phyloP scores from a whole-genome alignment of 2,888 invertebrate species.

The Melitaea athalia region DNA sequence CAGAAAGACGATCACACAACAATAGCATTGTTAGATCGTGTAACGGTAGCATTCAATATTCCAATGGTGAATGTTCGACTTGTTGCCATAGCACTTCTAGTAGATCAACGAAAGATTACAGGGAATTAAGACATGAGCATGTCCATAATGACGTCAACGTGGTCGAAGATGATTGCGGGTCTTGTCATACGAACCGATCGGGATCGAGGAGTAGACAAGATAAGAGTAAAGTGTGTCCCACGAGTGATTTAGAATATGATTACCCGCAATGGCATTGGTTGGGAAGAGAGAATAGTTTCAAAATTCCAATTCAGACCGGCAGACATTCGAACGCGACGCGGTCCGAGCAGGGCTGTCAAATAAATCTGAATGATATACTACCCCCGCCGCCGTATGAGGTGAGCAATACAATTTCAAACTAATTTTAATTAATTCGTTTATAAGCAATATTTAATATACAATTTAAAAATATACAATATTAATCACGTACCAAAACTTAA shows the following conservation, averaged over 20 bases:
- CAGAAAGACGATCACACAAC: constrained; percentile 77
- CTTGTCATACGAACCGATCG: constrained; percentile 76
- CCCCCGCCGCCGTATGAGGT: constrained; percentile 85
- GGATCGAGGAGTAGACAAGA: constrained; percentile 77
- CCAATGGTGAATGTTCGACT: constrained; percentile 77
- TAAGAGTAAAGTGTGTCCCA: constrained; percentile 77
- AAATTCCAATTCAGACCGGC: constrained; percentile 76
- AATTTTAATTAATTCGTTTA: constrained; percentile 4
- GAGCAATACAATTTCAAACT: constrained; percentile 16
- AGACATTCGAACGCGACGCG: constrained; percentile 76
- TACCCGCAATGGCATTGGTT: constrained; percentile 80
- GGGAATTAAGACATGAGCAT: constrained; percentile 70
- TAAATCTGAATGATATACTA: constrained; percentile 85
- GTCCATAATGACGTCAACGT: constrained; percentile 72
- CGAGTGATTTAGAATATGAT: constrained; percentile 78
- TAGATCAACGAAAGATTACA: constrained; percentile 76
- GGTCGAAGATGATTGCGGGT: constrained; percentile 72
- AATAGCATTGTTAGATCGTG: constrained; percentile 79
- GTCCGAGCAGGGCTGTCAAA: constrained; percentile 80
- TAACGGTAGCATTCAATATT: constrained; percentile 77
- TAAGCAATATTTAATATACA: neutral
- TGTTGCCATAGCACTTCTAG: constrained; percentile 78
- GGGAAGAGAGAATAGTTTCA: constrained; percentile 79
- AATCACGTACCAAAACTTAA: neutral
- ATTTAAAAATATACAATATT: neutral